Percentiles rank a stretch among this genome's conserved stretches.
These are phyloP conservation scores for Parapsyche elsis DNA, from an alignment of 1,140 invertebrate species.

Conservation along the genomic window DNA sequence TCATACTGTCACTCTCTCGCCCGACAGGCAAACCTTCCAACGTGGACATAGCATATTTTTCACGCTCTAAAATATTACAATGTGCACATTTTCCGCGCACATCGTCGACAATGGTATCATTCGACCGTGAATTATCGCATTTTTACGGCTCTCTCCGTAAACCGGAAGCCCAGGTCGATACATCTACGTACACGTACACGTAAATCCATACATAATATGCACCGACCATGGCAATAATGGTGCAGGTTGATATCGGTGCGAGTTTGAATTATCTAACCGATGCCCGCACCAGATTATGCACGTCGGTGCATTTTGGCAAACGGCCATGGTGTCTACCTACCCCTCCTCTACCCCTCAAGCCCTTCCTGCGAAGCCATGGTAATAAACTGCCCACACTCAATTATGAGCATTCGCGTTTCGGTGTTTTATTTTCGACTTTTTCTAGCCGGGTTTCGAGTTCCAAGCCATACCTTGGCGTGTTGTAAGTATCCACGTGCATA, in stretches of 20 bases:
- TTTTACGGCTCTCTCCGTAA: too few relatives aligned
- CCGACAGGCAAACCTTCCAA: too few relatives aligned
- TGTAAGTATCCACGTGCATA: too few relatives aligned
- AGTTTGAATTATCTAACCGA: slow-evolving; percentile 54
- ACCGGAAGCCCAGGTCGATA: background rate
- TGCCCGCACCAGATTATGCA: slow-evolving; percentile 52
- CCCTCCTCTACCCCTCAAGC: background rate
- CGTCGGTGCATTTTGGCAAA: slow-evolving; percentile 51
- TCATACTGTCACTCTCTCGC: background rate
- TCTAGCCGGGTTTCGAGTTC: too few relatives aligned
- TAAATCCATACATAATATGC: background rate
- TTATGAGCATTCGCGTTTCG: background rate
- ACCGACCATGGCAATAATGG: background rate
- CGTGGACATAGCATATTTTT: too few relatives aligned
- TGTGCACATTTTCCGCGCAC: too few relatives aligned
- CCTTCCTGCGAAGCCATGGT: background rate
- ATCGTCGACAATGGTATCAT: too few relatives aligned
- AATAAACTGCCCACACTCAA: slow-evolving; percentile 32
- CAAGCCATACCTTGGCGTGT: too few relatives aligned
- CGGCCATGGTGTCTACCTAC: slow-evolving; percentile 21
- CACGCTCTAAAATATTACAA: too few relatives aligned
- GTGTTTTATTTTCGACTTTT: background rate
- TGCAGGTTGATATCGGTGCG: slow-evolving; percentile 39
- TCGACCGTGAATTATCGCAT: too few relatives aligned
- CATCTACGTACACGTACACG: background rate